Percentiles rank a stretch among this genome's conserved stretches.
Conservation (phyloP, 2,797 vertebrate species). For the Cheirogaleus major region DNA sequence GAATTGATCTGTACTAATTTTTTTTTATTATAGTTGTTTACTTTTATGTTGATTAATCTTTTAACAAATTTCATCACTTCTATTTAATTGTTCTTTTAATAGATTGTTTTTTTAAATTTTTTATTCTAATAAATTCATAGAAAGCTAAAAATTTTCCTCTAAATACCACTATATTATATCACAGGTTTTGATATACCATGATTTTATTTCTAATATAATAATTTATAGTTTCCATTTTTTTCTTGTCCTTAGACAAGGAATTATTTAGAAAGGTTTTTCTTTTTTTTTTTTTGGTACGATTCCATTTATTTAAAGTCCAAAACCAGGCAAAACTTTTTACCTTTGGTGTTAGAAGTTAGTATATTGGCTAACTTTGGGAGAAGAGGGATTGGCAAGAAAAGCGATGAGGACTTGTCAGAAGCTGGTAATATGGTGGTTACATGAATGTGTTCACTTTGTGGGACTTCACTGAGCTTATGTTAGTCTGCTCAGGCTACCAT, state of each 20-base stretch:
- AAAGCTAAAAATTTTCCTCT: background rate
- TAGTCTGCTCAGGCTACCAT: background rate
- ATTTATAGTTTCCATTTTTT: background rate
- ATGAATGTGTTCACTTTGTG: background rate
- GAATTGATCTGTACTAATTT: background rate
- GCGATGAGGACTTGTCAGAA: background rate
- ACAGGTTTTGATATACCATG: background rate
- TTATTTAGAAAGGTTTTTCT: background rate
- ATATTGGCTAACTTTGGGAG: background rate
- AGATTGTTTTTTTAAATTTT: background rate
- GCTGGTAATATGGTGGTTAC: background rate
- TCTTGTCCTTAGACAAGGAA: background rate
- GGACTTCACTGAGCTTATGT: background rate
- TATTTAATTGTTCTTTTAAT: background rate
- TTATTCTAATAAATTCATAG: background rate
- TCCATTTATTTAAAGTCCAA: background rate
- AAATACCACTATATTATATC: background rate
- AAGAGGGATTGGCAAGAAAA: background rate
- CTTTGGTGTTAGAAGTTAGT: background rate
- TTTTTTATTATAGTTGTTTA: background rate
- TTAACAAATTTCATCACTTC: background rate
- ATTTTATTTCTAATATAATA: background rate
- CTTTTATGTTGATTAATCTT: background rate
- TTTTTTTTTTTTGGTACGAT: background rate
- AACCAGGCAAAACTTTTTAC: background rate